Evolutionary conservation across 1,140 invertebrate genomes (phyloP).

Genomic region (Drosophila bocki): DNA sequence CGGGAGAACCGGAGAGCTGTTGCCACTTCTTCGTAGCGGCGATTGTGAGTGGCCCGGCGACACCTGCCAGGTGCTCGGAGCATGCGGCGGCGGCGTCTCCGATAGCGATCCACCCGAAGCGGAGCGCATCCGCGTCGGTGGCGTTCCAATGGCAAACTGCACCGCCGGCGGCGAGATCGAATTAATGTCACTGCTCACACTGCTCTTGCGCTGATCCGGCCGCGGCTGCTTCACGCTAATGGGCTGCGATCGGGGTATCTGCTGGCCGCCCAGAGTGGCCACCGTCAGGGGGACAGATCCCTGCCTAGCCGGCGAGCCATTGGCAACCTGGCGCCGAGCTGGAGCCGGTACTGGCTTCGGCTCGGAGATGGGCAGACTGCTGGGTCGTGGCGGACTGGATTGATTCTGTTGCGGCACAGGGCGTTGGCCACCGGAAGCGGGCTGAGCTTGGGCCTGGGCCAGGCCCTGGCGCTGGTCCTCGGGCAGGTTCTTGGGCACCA

Average conservation of each 20-base stretch:
- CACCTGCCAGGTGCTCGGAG: constrained; percentile 92
- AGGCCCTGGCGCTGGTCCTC: constrained; percentile 81
- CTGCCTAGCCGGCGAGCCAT: constrained; percentile 52
- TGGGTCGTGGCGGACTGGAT: constrained; percentile 89
- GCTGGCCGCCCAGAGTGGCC: constrained; percentile 72
- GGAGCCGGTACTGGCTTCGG: constrained; percentile 93
- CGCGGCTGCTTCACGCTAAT: constrained; percentile 90
- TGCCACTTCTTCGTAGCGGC: constrained; percentile 90
- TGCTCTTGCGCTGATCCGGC: constrained; percentile 88
- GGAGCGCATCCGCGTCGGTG: constrained; percentile 89
- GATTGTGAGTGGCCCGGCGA: constrained; percentile 88
- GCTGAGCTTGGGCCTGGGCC: constrained; percentile 24
- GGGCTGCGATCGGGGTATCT: constrained; percentile 92
- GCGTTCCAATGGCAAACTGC: constrained; percentile 96
- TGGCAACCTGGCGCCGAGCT: constrained; percentile 83
- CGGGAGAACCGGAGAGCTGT: constrained; percentile 90
- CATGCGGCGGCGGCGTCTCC: constrained; percentile 89
- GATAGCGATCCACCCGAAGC: constrained; percentile 88
- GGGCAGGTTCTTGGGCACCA: constrained; percentile 91
- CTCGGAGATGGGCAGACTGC: constrained; percentile 90
- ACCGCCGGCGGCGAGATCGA: constrained; percentile 95
- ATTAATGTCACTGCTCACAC: constrained; percentile 90
- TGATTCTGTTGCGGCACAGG: constrained; percentile 65
- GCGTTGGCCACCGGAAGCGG: constrained; percentile 31
- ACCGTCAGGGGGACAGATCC: constrained; percentile 54